Evolutionary conservation across 2,888 invertebrate species (phyloP).

Genomic region (Tachina fera): DNA sequence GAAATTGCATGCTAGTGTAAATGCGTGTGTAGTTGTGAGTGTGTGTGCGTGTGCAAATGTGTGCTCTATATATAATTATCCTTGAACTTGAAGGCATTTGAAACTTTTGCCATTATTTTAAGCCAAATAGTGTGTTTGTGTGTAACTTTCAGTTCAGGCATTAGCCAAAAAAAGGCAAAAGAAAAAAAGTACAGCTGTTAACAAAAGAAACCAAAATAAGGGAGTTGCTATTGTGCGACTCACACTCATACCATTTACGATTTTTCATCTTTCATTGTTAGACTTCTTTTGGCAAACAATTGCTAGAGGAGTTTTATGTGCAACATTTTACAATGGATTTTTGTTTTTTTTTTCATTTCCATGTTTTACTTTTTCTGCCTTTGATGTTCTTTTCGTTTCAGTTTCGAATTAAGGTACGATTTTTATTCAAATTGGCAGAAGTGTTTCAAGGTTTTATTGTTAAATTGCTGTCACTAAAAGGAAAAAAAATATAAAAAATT

Average conservation of each 20-base stretch:
- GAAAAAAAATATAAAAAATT: neutral
- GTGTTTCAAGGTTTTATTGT: constrained; percentile 23
- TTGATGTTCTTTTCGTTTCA: neutral
- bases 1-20: neutral
- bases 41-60: neutral
- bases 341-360: neutral
- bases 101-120: constrained; percentile 49
- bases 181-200: neutral
- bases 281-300: constrained; percentile 17
- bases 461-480: neutral
- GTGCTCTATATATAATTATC: constrained; percentile 53
- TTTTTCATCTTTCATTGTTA: constrained; percentile 21
- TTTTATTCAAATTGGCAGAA: neutral
- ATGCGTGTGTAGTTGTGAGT: neutral
- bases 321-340: constrained; percentile 22
- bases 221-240: constrained; percentile 8
- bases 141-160: constrained; percentile 14
- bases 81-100: constrained; percentile 71
- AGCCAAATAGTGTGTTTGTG: constrained; percentile 9
- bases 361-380: neutral
- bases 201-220: constrained; percentile 37
- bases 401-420: neutral
- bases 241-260: neutral
- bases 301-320: constrained; percentile 12
- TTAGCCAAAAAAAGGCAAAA: neutral